phyloP scores from a whole-genome alignment of 1,140 invertebrate genomes.

The Brachionus manjavacas region DNA sequence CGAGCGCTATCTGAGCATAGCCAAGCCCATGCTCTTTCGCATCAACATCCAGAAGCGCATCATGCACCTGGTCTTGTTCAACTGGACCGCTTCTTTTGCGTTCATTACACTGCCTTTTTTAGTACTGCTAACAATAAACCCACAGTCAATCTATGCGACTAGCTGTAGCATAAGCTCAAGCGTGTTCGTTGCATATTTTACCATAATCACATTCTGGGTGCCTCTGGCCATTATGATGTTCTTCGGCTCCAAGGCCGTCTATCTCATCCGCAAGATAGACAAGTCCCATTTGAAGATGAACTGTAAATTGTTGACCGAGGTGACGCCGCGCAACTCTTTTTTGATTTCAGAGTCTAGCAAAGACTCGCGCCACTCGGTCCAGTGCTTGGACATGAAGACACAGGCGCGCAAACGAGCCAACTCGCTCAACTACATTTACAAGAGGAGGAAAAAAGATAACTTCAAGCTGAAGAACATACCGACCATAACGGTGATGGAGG shows the following conservation, averaged over 20 bases:
- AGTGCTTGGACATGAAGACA: too few relatives aligned
- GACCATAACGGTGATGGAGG: background rate
- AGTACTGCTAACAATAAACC: background rate
- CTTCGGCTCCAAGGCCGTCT: slow-evolving; percentile 9
- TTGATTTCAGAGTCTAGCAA: background rate
- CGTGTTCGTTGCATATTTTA: slow-evolving; percentile 2
- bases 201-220: slow-evolving; percentile 32
- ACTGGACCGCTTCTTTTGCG: background rate
- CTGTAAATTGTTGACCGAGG: background rate
- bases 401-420: background rate
- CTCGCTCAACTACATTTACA: background rate
- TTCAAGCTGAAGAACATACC: slow-evolving; percentile 9
- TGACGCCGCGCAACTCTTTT: background rate
- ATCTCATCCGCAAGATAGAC: slow-evolving; percentile 7
- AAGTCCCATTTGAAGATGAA: slow-evolving; percentile 35
- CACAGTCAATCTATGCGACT: background rate
- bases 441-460: background rate
- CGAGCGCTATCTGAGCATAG: slow-evolving; percentile 28
- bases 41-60: slow-evolving; percentile 21
- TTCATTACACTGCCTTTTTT: background rate
- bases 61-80: background rate
- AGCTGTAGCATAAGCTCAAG: background rate
- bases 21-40: slow-evolving; percentile 24
- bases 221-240: slow-evolving; percentile 20
- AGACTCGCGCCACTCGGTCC: background rate